Evolutionary conservation across 2,888 invertebrate species (phyloP).

Genomic region (Chloromyia formosa): DNA sequence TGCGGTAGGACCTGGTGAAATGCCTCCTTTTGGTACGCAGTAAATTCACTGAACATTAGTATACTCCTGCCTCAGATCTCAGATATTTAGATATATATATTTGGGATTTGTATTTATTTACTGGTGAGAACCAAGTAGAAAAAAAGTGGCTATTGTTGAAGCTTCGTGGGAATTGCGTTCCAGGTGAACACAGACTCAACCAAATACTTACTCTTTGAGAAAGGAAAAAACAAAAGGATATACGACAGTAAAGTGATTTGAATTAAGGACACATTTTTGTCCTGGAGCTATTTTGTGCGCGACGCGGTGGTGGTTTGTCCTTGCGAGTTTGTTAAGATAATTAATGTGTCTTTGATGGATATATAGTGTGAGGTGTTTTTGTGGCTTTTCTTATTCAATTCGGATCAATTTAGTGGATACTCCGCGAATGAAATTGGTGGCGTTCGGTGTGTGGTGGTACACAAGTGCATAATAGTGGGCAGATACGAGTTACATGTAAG

Average conservation of each 20-base stretch:
- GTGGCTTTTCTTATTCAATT: neutral
- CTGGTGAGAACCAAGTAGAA: too few relatives aligned
- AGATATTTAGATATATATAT: too few relatives aligned
- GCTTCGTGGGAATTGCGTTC: neutral
- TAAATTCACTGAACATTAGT: neutral
- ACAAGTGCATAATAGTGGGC: too few relatives aligned
- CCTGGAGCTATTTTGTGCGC: neutral
- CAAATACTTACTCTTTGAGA: too few relatives aligned
- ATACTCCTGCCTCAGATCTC: too few relatives aligned
- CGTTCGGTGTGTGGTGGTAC: too few relatives aligned
- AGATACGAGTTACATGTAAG: too few relatives aligned
- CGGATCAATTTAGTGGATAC: neutral
- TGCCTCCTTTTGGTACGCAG: conserved; percentile 9
- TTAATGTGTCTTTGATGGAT: neutral
- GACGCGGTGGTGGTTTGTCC: neutral
- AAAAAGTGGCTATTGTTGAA: too few relatives aligned
- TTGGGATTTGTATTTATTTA: too few relatives aligned
- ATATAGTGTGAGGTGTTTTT: conserved; percentile 1
- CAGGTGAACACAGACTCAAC: neutral
- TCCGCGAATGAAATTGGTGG: too few relatives aligned
- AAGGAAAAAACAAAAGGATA: neutral
- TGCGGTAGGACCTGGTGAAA: conserved; percentile 44
- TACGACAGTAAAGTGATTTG: conserved; percentile 1
- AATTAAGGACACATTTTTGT: conserved; percentile 10
- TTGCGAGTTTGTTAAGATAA: neutral